phyloP scores from a whole-genome alignment of 2,113 vertebrate species.

The Clarias batrachus region DNA sequence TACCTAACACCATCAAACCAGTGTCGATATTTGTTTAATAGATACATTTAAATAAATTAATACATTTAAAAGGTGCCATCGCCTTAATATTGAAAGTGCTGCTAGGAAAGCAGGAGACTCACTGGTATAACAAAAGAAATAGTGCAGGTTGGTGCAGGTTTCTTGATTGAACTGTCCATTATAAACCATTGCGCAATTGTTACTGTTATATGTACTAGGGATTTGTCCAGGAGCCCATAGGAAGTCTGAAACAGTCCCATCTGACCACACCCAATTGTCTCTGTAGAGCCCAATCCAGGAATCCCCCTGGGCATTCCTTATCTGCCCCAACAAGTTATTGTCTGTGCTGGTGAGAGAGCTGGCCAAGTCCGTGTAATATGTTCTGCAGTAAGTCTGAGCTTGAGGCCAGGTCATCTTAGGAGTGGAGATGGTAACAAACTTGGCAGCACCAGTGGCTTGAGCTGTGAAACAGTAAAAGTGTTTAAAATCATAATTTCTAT shows the following conservation, averaged over 20 bases:
- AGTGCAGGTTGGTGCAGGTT: not conserved
- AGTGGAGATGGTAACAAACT: not conserved
- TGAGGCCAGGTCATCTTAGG: not conserved
- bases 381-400: not conserved
- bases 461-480: not conserved
- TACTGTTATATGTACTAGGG: too few relatives aligned
- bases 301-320: fast-evolving
- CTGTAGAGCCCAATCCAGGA: constrained; percentile 34
- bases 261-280: constrained; percentile 28
- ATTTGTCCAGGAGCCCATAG: not conserved
- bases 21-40: too few relatives aligned
- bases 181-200: not conserved
- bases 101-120: not conserved
- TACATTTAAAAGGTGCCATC: too few relatives aligned
- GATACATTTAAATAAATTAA: too few relatives aligned
- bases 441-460: not conserved
- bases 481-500: not conserved
- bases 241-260: not conserved
- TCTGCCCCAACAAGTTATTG: fast-evolving
- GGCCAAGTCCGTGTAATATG: constrained; percentile 6
- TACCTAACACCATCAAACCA: too few relatives aligned
- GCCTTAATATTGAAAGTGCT: too few relatives aligned
- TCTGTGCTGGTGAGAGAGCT: not conserved
- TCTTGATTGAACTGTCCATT: not conserved
- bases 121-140: constrained; percentile 12